A percentile compares a stretch with the other conserved stretches of the same genome.
These are phyloP conservation scores for Peromyscus maniculatus DNA, from an alignment of 2,113 vertebrate species.

Conservation along the genomic window DNA sequence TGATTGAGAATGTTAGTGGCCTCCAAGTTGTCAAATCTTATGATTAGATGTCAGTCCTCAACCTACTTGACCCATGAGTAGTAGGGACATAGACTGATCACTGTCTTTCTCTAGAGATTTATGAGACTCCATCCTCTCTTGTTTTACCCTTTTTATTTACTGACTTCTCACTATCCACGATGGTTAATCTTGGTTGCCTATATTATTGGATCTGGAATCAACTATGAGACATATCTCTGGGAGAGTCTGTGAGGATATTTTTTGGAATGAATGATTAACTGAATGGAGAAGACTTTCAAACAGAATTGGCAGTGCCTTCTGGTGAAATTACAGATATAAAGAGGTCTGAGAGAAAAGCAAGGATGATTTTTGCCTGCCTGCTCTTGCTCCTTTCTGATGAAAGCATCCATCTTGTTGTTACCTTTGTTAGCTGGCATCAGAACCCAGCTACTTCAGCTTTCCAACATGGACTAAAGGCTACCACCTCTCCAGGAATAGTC, in stretches of 20 bases:
- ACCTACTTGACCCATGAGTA: neutral
- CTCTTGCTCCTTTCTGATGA: neutral
- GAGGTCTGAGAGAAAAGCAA: neutral
- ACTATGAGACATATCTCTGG: neutral
- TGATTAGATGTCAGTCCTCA: neutral
- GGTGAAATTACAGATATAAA: neutral
- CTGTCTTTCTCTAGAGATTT: neutral
- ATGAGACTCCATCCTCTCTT: neutral
- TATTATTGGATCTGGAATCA: neutral
- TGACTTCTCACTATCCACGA: neutral
- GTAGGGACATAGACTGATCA: neutral
- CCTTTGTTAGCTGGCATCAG: neutral
- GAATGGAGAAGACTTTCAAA: neutral
- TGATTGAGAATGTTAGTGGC: neutral
- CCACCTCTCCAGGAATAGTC: neutral
- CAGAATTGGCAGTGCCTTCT: neutral
- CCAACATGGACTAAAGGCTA: neutral
- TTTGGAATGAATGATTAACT: neutral
- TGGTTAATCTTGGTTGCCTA: neutral
- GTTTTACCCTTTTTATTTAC: slow-evolving; percentile 15
- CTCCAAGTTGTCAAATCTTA: neutral
- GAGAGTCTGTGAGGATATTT: neutral
- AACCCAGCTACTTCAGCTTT: too few relatives aligned
- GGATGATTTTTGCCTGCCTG: neutral
- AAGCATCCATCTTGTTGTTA: neutral